These are phyloP conservation scores for Ceratina calcarata DNA, from an alignment of 1,140 invertebrate genomes.

Conservation along the genomic window DNA sequence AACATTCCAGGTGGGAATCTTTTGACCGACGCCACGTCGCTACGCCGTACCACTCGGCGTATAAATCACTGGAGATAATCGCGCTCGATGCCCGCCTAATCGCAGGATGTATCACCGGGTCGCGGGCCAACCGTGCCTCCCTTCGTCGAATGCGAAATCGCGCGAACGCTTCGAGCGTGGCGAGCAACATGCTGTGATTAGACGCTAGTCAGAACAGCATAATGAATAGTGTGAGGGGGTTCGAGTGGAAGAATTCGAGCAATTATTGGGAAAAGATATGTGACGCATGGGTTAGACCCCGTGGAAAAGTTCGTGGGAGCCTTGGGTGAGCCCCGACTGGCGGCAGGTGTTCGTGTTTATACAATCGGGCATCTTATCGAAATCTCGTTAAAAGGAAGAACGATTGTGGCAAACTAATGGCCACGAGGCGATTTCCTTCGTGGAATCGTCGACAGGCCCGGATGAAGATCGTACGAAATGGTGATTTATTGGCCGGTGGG, in stretches of 20 bases:
- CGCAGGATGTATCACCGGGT: conserved; percentile 52
- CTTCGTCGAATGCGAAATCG: neutral
- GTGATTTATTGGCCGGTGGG: conserved; percentile 32
- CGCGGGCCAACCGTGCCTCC: neutral
- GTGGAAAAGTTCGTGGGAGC: conserved; percentile 48
- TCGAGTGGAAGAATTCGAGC: neutral
- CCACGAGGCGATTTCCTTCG: neutral
- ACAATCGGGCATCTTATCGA: conserved; percentile 47
- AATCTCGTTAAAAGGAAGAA: conserved; percentile 55
- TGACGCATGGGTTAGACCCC: conserved; percentile 5
- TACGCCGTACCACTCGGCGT: conserved; percentile 13
- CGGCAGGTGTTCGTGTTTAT: conserved; percentile 43
- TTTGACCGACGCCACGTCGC: conserved; percentile 4
- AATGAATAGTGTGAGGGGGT: too few relatives aligned
- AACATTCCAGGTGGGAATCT: conserved; percentile 49
- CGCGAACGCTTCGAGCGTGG: conserved; percentile 5
- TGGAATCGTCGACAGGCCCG: conserved; percentile 34
- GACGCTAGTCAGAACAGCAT: neutral
- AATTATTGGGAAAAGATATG: conserved; percentile 46
- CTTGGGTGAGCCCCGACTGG: neutral
- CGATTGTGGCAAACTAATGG: neutral
- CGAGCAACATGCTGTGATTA: neutral
- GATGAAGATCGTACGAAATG: conserved; percentile 41
- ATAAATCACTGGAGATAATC: conserved; percentile 66
- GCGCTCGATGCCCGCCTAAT: conserved; percentile 62